phyloP scores from a whole-genome alignment of 2,888 invertebrate genomes.

The Anorthoa munda region DNA sequence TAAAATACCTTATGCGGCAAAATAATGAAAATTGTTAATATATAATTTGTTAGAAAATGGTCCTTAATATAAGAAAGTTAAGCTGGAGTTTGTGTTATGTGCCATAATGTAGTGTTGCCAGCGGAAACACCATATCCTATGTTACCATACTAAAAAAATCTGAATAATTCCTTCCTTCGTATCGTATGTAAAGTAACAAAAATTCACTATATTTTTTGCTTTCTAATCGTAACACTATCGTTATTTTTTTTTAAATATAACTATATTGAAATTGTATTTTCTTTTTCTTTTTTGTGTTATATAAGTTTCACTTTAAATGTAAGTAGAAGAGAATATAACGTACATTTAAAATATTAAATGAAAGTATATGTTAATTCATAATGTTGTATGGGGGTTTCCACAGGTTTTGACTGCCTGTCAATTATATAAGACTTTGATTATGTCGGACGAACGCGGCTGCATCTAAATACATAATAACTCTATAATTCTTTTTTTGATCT shows the following conservation, averaged over 20 bases:
- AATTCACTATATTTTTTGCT: conserved; percentile 85
- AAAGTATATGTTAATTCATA: conserved; percentile 74
- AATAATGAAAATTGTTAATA: conserved; percentile 68
- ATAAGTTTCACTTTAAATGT: conserved; percentile 84
- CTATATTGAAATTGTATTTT: conserved; percentile 78
- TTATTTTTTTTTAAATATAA: conserved; percentile 85
- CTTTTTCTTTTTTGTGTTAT: conserved; percentile 76
- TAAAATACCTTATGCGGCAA: conserved; percentile 53
- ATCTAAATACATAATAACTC: conserved; percentile 15
- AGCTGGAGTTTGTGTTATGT: conserved; percentile 84
- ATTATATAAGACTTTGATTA: conserved; percentile 51
- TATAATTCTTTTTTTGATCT: neutral
- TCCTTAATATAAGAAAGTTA: conserved; percentile 89
- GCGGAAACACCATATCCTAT: conserved; percentile 88
- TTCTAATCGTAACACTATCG: conserved; percentile 83
- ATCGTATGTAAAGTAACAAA: conserved; percentile 84
- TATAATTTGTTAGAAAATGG: conserved; percentile 76
- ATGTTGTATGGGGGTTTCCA: conserved; percentile 72
- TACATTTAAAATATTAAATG: conserved; percentile 77
- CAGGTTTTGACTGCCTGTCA: conserved; percentile 57
- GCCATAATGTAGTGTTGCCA: conserved; percentile 89
- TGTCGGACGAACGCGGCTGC: conserved; percentile 54
- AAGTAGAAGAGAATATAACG: conserved; percentile 86
- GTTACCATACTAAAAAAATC: conserved; percentile 87
- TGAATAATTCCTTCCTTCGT: conserved; percentile 81